Conservation (phyloP, 2,888 invertebrate species). For the Melanotus villosus region DNA sequence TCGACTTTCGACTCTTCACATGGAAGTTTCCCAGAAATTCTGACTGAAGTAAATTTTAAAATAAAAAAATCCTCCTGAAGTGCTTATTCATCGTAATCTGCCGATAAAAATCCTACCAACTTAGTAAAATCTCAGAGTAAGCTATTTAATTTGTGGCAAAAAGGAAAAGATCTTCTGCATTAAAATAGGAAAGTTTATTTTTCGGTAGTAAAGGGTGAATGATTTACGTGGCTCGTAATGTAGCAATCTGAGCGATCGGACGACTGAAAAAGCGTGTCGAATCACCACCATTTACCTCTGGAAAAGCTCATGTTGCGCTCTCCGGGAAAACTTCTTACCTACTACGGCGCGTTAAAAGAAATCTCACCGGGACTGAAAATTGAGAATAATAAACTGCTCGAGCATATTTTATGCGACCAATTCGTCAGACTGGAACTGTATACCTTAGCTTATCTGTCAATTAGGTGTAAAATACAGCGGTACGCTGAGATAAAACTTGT, state of each 20-base stretch:
- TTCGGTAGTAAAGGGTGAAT: constrained; percentile 18
- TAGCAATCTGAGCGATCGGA: constrained; percentile 40
- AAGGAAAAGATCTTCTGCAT: too few relatives aligned
- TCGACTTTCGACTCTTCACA: too few relatives aligned
- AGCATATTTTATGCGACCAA: constrained; percentile 63
- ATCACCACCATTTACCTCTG: constrained; percentile 49
- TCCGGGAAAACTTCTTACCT: constrained; percentile 56
- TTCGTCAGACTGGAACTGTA: constrained; percentile 61
- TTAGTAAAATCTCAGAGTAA: too few relatives aligned
- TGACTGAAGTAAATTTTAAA: too few relatives aligned
- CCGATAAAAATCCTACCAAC: too few relatives aligned
- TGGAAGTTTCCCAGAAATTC: too few relatives aligned
- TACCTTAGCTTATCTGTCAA: constrained; percentile 67
- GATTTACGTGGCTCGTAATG: constrained; percentile 31
- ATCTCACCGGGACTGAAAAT: constrained; percentile 66
- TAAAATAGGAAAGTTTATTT: neutral
- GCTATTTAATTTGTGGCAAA: too few relatives aligned
- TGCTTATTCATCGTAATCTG: too few relatives aligned
- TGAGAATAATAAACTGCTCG: constrained; percentile 67
- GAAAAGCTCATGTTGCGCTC: constrained; percentile 47
- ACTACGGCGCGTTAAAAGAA: constrained; percentile 61
- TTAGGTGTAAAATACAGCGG: constrained; percentile 67
- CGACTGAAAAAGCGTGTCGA: constrained; percentile 42
- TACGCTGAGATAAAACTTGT: constrained; percentile 18
- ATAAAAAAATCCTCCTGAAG: too few relatives aligned